These are phyloP conservation scores for Lepidocyrtoides sp. DNA, from an alignment of 2,888 invertebrate genomes.

Conservation along the genomic window DNA sequence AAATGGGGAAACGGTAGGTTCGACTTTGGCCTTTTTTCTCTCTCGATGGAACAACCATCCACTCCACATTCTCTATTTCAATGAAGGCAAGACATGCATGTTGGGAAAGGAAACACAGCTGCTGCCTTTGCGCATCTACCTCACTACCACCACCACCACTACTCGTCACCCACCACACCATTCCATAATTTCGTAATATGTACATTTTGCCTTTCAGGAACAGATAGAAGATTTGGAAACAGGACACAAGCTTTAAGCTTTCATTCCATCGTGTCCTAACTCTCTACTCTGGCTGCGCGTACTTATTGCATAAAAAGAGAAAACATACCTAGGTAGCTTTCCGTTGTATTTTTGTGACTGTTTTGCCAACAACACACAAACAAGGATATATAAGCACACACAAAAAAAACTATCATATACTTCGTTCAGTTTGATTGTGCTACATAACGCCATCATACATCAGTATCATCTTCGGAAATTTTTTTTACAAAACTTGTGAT, in stretches of 20 bases:
- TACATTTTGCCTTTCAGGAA: conserved; percentile 29
- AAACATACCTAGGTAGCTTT: neutral
- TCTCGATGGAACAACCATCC: conserved; percentile 11
- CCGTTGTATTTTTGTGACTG: conserved; percentile 15
- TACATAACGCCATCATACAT: neutral
- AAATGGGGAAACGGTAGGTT: neutral
- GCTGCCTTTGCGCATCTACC: conserved; percentile 75
- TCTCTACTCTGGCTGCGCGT: neutral
- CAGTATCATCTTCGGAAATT: neutral
- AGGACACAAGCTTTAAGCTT: neutral
- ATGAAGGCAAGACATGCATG: neutral
- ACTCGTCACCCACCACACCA: neutral
- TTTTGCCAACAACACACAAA: conserved; percentile 35
- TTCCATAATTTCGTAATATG: conserved; percentile 28
- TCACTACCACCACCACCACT: conserved; percentile 43
- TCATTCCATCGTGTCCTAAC: too few species aligned
- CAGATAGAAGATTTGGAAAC: conserved; percentile 34
- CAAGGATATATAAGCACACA: conserved; percentile 44
- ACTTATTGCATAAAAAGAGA: neutral
- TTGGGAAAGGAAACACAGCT: conserved; percentile 65
- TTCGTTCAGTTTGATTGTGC: conserved; percentile 17
- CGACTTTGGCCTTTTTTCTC: conserved; percentile 17
- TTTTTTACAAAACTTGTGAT: conserved; percentile 11
- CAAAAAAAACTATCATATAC: conserved; percentile 31
- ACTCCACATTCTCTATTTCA: neutral